Percentiles rank a stretch among this genome's conserved stretches.
Evolutionary conservation across 2,113 vertebrate genomes (phyloP).

Genomic region (Larimichthys crocea): DNA sequence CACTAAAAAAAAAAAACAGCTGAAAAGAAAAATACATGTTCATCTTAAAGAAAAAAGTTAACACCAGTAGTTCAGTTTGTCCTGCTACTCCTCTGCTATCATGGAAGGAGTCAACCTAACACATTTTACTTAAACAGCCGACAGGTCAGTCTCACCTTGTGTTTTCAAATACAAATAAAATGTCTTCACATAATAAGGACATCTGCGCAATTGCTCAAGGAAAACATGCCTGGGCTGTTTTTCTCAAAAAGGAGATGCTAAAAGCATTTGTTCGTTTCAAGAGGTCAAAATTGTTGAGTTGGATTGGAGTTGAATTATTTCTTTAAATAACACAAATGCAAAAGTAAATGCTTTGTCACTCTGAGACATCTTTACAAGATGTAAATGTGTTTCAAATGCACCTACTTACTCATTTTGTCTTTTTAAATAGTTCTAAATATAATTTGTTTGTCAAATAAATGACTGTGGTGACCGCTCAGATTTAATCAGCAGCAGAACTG

Average conservation of each 20-base stretch:
- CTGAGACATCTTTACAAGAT: background rate
- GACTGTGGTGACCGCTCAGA: background rate
- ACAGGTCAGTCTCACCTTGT: background rate
- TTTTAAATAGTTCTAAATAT: background rate
- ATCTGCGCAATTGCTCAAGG: too few relatives aligned
- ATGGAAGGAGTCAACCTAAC: constrained; percentile 1
- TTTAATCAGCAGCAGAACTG: constrained; percentile 16
- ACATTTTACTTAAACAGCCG: constrained; percentile 32
- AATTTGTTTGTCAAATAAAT: background rate
- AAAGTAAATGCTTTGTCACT: background rate
- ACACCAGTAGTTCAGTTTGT: constrained; percentile 23
- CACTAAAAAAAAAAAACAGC: background rate
- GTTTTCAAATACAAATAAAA: background rate
- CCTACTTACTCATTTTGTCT: background rate
- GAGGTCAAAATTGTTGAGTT: background rate
- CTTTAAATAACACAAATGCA: background rate
- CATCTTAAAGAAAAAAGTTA: constrained; percentile 18
- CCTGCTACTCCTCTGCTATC: constrained; percentile 10
- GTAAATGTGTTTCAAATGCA: background rate
- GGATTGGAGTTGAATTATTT: background rate
- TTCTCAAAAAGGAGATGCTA: background rate
- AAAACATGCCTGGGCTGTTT: too few relatives aligned
- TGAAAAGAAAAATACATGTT: constrained; percentile 5
- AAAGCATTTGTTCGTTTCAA: background rate
- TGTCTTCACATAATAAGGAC: background rate